Base-by-base conservation (phyloP, 2,113 vertebrate species). In the Strix uralensis region DNA sequence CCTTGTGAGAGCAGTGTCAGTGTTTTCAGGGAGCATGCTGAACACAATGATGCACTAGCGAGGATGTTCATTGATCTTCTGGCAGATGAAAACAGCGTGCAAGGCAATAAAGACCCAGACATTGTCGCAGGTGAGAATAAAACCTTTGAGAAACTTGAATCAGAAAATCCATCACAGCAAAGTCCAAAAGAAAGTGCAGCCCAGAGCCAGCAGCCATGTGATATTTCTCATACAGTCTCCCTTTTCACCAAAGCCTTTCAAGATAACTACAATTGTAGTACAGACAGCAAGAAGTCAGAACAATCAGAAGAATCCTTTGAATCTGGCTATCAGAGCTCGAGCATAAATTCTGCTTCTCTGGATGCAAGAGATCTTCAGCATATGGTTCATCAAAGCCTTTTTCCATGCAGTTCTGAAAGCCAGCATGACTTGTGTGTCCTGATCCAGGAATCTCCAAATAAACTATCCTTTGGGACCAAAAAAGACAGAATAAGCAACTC, bases 31-130 rank as follows among this genome's bases (percentile, higher is more conserved):
- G 47, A 79, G 89, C 80, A 85, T 7, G 1, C 58, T 34, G 94
- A 92, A 29, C 97, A 94, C 54, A 91, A 97, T 15, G 96, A 97
- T 46, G 91, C 52, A 9, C 84, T 98, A 4, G 94, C 84, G 9
- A 80, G 74, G 40, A 96, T 98, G 94, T 97, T 98, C 63, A 83
- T 97, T 26, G 92, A 96, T 32, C 74, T 98, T 25, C 77, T 98
- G 34, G 75, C 66, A 40, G 88, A 77, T 7, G 86, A 82, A 54
- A 73, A 54, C 13, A 73, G 61, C 23, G 5, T 14, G 18, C 72
- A 51, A 58, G 86, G 78, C 21, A 27, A 19, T 34, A 47, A 84
- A 75, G 36, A 77, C 40, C 16, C 26, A 71, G 79, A 44, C 15
- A 19, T 49, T 16, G 10, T 58, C 47, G 32, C 27, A 51, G 51